These are phyloP conservation scores for Morelia viridis DNA, from an alignment of 2,797 vertebrate genomes.

Conservation along the genomic window DNA sequence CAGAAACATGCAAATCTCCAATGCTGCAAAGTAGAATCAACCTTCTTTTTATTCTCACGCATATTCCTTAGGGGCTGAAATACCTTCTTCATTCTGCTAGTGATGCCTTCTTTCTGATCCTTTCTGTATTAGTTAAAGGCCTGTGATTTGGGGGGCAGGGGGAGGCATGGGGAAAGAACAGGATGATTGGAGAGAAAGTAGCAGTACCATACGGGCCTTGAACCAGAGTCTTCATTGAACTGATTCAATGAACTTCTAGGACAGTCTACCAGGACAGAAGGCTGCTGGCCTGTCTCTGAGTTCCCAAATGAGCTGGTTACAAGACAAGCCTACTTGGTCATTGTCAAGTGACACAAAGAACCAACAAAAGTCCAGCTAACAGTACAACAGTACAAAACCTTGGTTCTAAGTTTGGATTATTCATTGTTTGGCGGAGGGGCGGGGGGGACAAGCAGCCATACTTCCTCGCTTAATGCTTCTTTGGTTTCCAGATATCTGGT, in stretches of 20 bases:
- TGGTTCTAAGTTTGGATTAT: neutral
- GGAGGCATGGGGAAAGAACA: neutral
- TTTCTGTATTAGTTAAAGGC: neutral
- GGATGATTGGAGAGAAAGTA: neutral
- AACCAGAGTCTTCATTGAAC: neutral
- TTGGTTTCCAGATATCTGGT: neutral
- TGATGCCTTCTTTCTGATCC: neutral
- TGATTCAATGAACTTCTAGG: too few species aligned
- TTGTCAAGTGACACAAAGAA: neutral
- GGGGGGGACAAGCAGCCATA: neutral
- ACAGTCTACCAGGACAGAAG: neutral
- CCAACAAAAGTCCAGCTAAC: neutral
- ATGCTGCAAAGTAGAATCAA: conserved; percentile 42
- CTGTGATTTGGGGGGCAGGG: neutral
- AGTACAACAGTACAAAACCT: neutral
- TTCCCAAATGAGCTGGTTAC: neutral
- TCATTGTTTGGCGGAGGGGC: too few species aligned
- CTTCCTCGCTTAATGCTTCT: neutral
- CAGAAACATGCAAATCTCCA: conserved; percentile 38
- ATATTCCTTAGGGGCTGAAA: neutral
- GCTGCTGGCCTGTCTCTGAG: neutral
- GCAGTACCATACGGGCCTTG: neutral
- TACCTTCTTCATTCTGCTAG: neutral
- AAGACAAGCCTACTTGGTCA: neutral
- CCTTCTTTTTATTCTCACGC: conserved; percentile 43